Conservation (phyloP, 2,888 invertebrate genomes). For the Stenurella melanura region DNA sequence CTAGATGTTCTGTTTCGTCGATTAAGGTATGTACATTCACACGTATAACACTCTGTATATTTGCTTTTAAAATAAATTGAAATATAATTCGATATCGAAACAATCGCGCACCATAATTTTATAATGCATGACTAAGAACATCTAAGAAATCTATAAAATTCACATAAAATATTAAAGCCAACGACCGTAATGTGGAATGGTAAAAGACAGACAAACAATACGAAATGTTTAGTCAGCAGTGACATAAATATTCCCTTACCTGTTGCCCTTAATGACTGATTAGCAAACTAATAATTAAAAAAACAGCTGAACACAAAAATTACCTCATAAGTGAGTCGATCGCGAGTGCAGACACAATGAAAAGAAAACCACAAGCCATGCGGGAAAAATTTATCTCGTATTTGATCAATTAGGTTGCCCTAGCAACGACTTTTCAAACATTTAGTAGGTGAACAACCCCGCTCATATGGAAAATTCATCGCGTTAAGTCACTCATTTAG, state of each 20-base stretch:
- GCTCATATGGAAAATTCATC: conserved; percentile 27
- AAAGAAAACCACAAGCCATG: conserved; percentile 56
- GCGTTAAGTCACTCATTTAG: background rate
- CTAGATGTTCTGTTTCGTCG: too few species aligned
- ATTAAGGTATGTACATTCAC: too few species aligned
- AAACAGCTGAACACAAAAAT: conserved; percentile 23
- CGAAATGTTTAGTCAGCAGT: background rate
- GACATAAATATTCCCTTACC: conserved; percentile 38
- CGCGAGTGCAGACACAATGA: conserved; percentile 27
- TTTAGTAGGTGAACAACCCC: conserved; percentile 67
- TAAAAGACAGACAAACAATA: background rate
- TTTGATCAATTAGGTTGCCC: conserved; percentile 69
- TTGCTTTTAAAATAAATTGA: too few species aligned
- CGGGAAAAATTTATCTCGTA: conserved; percentile 65
- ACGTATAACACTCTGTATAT: too few species aligned
- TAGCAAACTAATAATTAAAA: conserved; percentile 26
- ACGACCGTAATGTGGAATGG: background rate
- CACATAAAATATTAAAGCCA: background rate
- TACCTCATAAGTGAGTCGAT: conserved; percentile 31
- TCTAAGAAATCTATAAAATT: conserved; percentile 15
- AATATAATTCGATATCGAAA: background rate
- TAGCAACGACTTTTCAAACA: conserved; percentile 69
- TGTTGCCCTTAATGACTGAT: conserved; percentile 39
- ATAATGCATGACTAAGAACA: background rate
- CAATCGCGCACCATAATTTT: background rate